phyloP scores from a whole-genome alignment of 1,140 invertebrate species.

The Magallana gigas region DNA sequence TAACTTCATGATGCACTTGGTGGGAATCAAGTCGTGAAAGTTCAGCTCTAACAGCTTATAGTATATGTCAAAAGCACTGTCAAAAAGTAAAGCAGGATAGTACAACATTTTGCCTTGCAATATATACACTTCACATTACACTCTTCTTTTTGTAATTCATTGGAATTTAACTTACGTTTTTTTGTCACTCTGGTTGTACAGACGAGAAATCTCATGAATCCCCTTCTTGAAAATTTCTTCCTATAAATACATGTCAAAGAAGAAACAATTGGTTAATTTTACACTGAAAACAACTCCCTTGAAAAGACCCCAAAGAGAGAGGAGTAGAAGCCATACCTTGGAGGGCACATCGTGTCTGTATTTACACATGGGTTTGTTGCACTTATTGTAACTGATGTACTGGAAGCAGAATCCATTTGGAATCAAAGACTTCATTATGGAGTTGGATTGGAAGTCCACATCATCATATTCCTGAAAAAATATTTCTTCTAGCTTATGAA shows the following conservation, averaged over 20 bases:
- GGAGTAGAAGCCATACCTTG: background rate
- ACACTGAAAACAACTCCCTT: no score
- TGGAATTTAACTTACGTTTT: background rate
- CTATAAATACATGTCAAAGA: background rate
- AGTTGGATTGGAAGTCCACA: background rate
- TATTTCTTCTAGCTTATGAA: no score
- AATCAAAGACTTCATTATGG: background rate
- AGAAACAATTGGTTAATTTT: no score
- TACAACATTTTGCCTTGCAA: no score
- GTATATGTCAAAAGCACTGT: background rate
- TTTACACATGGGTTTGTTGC: background rate
- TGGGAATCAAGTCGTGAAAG: background rate
- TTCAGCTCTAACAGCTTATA: background rate
- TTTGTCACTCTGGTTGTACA: background rate
- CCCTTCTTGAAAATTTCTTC: conserved; percentile 3
- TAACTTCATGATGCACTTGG: background rate
- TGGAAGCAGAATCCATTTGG: conserved; percentile 21
- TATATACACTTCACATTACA: no score
- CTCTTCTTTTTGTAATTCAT: no score
- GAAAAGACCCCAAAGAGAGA: no score
- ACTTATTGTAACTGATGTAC: background rate
- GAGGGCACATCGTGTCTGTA: background rate
- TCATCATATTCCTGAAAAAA: conserved; percentile 11
- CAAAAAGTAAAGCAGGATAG: no score
- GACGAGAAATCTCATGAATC: background rate